Evolutionary conservation across 1,140 invertebrate species (phyloP).

Genomic region (Lepidotrigona ventralis): DNA sequence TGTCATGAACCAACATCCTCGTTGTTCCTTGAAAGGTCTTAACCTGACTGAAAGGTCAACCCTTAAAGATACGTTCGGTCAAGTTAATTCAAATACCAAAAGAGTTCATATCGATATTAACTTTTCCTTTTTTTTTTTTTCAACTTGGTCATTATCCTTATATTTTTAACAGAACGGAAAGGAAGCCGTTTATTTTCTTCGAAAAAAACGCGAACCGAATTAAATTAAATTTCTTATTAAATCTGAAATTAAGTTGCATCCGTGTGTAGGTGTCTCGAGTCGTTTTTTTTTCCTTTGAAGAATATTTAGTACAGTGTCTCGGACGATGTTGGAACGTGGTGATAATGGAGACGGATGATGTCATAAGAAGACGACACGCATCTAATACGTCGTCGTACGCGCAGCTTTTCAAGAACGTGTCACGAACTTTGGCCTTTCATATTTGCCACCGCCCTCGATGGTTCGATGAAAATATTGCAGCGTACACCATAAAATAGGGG

Average conservation of each 20-base stretch:
- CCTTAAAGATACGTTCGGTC: not conserved
- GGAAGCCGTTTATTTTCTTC: too few relatives aligned
- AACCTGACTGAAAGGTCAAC: conserved; percentile 38
- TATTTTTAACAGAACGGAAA: not conserved
- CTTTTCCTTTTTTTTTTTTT: not conserved
- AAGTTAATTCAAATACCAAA: not conserved
- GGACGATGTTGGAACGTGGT: not conserved
- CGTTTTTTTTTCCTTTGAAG: not conserved
- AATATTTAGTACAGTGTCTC: not conserved
- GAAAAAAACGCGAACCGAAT: too few relatives aligned
- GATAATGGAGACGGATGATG: not conserved
- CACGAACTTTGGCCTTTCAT: conserved; percentile 66
- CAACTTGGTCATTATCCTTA: not conserved
- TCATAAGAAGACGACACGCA: conserved; percentile 19
- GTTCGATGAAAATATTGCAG: conserved; percentile 41
- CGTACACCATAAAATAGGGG: conserved; percentile 13
- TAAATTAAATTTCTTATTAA: not conserved
- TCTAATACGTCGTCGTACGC: not conserved
- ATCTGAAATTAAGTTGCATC: too few relatives aligned
- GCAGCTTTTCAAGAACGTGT: conserved; percentile 45
- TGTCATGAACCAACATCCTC: conserved; percentile 44
- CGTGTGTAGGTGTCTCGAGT: not conserved
- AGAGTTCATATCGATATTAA: not conserved
- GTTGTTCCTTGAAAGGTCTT: conserved; percentile 42
- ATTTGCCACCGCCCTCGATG: conserved; percentile 16